Base-by-base conservation (phyloP, 23 tunicate species). In the Halocynthia roretzi region DNA sequence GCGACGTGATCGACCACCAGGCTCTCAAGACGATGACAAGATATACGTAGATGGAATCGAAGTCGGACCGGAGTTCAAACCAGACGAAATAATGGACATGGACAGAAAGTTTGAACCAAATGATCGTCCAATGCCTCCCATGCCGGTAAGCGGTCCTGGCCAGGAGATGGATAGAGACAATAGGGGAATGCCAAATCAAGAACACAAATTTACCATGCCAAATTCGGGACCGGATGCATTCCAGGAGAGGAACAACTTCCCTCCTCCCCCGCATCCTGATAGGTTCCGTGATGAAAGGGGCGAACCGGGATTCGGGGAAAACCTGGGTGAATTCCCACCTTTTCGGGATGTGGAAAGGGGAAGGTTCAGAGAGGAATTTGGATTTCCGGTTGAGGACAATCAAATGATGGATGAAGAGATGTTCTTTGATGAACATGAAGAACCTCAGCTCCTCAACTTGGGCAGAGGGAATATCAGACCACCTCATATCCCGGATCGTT, bases 91-190 rank as follows among this genome's bases (percentile, higher is more conserved):
- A 8, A 74, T 53, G 56, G 51, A 31, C 22, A 17, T 10, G 8
- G 10, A 12, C 4, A 10, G n/a, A 1, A 74, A 74, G 8, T 65
- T 48, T 15, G 70, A 65, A 65, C 15, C 15, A 9, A 15, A 15
- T 11, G 83, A 80, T 18, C 66, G 80, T 51, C 22, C n/a, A 49
- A 65, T 61, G 48, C 82, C 82, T 11, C 87, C 87, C 22, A 20
- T 71, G 44, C 44, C 44, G 44, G 44, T 31, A 31, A 31, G 44
- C 44, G 44, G 44, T 31, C 44, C 44, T 4, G 44, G 44, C 44
- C 44, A 31, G 44, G 44, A 31, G 44, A 31, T 31, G 44, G 44
- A 31, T 31, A 31, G 44, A 31, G 44, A 31, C 44, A 31, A 31
- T 31, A 31, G 1, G 4, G 44, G 44, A 31, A 31, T 31, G 44